phyloP scores from a whole-genome alignment of 2,888 invertebrate species.

The Scaptomyza cyrtandrae region DNA sequence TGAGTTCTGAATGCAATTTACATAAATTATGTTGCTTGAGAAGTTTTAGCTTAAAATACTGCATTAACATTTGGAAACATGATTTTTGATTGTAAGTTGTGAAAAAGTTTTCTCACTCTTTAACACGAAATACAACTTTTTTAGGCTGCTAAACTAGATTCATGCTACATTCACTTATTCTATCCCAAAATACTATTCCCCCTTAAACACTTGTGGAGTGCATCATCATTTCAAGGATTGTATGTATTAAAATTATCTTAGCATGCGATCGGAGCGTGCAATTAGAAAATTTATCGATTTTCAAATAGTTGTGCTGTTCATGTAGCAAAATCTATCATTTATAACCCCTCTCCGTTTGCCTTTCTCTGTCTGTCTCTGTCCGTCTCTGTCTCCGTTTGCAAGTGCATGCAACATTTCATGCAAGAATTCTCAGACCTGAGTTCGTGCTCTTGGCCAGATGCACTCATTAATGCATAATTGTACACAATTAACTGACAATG shows the following conservation, averaged over 20 bases:
- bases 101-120: too few relatives aligned
- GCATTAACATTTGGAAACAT: neutral
- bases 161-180: too few relatives aligned
- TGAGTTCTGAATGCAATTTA: conserved; percentile 16
- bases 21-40: conserved; percentile 7
- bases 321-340: conserved; percentile 51
- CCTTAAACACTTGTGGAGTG: conserved; percentile 2
- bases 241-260: conserved; percentile 46
- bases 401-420: conserved; percentile 73
- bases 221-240: conserved; percentile 30
- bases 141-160: too few relatives aligned
- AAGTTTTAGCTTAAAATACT: neutral
- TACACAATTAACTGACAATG: conserved; percentile 70
- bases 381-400: neutral
- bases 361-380: too few relatives aligned
- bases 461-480: conserved; percentile 80
- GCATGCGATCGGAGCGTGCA: conserved; percentile 73
- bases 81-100: too few relatives aligned
- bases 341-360: neutral
- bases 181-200: neutral
- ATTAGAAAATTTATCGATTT: conserved; percentile 77
- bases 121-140: too few relatives aligned
- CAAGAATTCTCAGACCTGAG: conserved; percentile 72
- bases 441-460: conserved; percentile 78
- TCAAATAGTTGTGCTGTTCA: conserved; percentile 62